These are phyloP conservation scores for Glaucopsyche alexis DNA, from an alignment of 2,888 invertebrate species.

Conservation along the genomic window DNA sequence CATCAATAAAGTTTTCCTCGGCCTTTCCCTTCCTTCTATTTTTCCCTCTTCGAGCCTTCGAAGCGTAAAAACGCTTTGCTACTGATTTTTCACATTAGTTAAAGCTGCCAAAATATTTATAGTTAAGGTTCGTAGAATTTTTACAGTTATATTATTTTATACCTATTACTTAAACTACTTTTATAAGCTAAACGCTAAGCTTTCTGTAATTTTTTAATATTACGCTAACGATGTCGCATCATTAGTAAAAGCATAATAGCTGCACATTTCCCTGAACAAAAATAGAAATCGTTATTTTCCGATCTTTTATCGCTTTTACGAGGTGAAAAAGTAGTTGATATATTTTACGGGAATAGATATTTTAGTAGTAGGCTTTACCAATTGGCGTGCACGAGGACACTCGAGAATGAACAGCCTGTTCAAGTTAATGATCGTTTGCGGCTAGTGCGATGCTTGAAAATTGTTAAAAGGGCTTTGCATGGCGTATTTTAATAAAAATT, in stretches of 20 bases:
- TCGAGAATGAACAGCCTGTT: constrained; percentile 38
- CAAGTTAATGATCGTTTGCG: constrained; percentile 40
- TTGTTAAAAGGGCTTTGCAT: constrained; percentile 12
- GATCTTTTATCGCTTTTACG: neutral
- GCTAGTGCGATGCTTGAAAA: constrained; percentile 27
- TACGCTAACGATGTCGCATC: no score
- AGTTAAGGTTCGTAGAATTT: no score
- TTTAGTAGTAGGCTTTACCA: constrained; percentile 31
- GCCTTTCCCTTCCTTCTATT: no score
- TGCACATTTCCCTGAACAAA: neutral
- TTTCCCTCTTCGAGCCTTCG: no score
- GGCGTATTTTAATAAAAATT: neutral
- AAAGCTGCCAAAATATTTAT: no score
- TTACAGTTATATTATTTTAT: no score
- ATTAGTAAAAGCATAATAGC: neutral
- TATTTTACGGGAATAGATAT: constrained; percentile 25
- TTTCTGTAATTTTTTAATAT: no score
- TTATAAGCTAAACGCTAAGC: no score
- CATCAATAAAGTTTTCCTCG: no score
- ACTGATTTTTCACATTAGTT: no score
- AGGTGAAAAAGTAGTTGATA: neutral
- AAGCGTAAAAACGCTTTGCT: no score
- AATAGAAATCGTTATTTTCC: neutral
- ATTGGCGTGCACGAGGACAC: constrained; percentile 38
- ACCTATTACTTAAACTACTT: no score